A percentile compares a stretch with the other conserved stretches of the same genome.
Conservation (phyloP, 2,113 vertebrate genomes). For the Psilopogon haemacephalus region DNA sequence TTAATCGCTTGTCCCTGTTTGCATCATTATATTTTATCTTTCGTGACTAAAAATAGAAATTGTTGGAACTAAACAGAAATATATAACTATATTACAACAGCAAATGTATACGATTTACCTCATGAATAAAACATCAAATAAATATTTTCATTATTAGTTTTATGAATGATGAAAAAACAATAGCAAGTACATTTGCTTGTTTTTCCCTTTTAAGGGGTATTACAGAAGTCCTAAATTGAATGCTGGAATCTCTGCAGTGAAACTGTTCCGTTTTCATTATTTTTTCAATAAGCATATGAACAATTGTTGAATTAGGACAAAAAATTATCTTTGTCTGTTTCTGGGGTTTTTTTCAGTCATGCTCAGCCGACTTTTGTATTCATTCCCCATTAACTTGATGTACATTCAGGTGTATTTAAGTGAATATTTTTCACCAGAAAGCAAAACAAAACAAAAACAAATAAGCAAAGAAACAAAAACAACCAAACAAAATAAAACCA, state of each 20-base stretch:
- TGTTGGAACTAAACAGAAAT: neutral
- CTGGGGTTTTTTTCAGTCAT: neutral
- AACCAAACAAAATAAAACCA: neutral
- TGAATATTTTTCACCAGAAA: neutral
- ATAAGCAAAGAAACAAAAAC: neutral
- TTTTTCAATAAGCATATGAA: neutral
- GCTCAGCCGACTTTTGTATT: neutral
- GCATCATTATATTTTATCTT: neutral
- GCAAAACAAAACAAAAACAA: neutral
- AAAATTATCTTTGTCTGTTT: neutral
- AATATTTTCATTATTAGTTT: slow-evolving; percentile 27
- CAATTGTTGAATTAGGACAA: neutral
- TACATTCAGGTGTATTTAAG: neutral
- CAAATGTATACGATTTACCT: neutral
- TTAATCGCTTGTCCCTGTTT: slow-evolving; percentile 18
- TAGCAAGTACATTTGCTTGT: neutral
- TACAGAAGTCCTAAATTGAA: neutral
- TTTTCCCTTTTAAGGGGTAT: neutral
- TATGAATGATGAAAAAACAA: slow-evolving; percentile 7
- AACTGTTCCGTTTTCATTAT: neutral
- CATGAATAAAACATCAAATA: slow-evolving; percentile 51
- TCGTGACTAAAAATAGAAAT: slow-evolving; percentile 4
- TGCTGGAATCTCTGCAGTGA: neutral
- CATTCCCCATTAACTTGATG: neutral
- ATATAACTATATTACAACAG: neutral